Conservation (phyloP, 1,140 invertebrate species). For the Gonioctena quinquepunctata region DNA sequence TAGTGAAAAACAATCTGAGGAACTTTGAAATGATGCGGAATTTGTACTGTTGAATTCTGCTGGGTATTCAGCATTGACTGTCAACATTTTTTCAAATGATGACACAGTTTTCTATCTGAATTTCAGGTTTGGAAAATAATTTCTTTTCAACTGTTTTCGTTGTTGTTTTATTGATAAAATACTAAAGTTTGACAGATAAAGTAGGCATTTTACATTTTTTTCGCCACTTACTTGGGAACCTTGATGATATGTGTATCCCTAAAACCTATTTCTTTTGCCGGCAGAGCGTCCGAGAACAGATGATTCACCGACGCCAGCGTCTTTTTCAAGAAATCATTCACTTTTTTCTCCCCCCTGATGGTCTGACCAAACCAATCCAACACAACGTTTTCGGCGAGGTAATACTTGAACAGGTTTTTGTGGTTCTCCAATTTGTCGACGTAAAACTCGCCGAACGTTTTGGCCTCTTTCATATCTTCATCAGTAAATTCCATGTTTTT, state of each 20-base stretch:
- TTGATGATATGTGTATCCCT: slow-evolving; percentile 44
- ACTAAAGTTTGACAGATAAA: not conserved
- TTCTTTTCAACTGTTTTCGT: too few species aligned
- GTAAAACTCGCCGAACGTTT: slow-evolving; percentile 45
- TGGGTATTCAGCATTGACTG: too few species aligned
- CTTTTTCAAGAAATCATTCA: slow-evolving; percentile 43
- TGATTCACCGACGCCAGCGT: slow-evolving; percentile 40
- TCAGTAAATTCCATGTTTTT: slow-evolving; percentile 29
- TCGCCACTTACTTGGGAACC: slow-evolving; percentile 31
- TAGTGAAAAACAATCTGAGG: too few species aligned
- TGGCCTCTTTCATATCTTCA: slow-evolving; percentile 34
- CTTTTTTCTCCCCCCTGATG: slow-evolving; percentile 60
- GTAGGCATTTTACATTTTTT: not conserved
- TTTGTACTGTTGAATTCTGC: too few species aligned
- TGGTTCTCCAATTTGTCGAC: slow-evolving; percentile 49
- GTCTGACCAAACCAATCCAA: slow-evolving; percentile 64
- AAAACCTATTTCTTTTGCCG: slow-evolving; percentile 45
- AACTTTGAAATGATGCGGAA: too few species aligned
- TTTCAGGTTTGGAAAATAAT: too few species aligned
- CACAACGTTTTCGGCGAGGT: slow-evolving; percentile 59
- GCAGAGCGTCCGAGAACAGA: slow-evolving; percentile 35
- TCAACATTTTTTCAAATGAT: too few species aligned
- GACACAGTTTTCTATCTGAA: too few species aligned
- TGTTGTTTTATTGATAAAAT: too few species aligned
- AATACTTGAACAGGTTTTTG: slow-evolving; percentile 45